Percentiles rank a stretch among this genome's conserved stretches.
phyloP scores from a whole-genome alignment of 2,113 vertebrate species.

The Bos javanicus region DNA sequence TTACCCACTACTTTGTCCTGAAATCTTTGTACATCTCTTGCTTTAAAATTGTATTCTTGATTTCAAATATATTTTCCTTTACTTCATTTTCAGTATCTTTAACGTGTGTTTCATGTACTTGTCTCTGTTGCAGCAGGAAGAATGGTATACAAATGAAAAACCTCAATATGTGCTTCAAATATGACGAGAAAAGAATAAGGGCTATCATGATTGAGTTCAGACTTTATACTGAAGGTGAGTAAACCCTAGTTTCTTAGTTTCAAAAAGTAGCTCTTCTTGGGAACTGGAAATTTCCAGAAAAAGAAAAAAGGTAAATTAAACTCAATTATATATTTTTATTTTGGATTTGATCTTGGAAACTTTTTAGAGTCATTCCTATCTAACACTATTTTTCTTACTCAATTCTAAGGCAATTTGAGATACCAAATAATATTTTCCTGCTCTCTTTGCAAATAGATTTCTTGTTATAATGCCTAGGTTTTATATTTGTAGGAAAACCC shows the following conservation, averaged over 20 bases:
- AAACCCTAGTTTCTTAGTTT: slow-evolving; percentile 4
- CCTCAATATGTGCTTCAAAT: background rate
- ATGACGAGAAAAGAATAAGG: background rate
- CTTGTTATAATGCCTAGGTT: background rate
- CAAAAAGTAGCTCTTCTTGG: background rate
- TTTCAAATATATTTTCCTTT: slow-evolving; percentile 22
- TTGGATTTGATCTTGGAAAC: background rate
- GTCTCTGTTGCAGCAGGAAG: slow-evolving; percentile 29
- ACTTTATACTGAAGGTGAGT: background rate
- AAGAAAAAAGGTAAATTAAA: background rate
- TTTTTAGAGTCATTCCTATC: background rate
- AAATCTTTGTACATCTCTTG: background rate
- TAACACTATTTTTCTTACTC: background rate
- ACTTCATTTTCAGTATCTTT: slow-evolving; percentile 11
- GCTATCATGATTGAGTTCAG: background rate
- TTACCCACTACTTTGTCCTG: background rate
- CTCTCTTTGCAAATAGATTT: background rate
- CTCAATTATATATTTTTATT: background rate
- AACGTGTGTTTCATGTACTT: background rate
- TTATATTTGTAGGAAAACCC: slow-evolving; percentile 5
- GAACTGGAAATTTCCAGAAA: background rate
- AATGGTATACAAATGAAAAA: slow-evolving; percentile 20
- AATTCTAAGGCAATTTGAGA: background rate
- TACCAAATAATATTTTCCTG: background rate
- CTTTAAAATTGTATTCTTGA: background rate